A percentile compares a stretch with the other conserved stretches of the same genome.
These are phyloP conservation scores for Rhinopomastus cyanomelas DNA, from an alignment of 2,113 vertebrate species.

Conservation along the genomic window DNA sequence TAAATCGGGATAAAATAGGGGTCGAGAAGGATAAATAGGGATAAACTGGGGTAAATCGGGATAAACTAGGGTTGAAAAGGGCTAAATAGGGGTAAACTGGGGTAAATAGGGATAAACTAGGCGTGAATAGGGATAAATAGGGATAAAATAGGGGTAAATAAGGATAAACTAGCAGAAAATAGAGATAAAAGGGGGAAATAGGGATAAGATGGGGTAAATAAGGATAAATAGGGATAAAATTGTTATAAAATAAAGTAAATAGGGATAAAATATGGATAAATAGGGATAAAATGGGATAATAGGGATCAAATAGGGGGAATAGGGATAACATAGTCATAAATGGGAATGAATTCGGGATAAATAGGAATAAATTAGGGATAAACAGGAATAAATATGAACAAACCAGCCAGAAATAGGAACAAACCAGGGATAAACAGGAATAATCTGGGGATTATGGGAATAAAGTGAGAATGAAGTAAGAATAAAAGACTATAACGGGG, in stretches of 20 bases:
- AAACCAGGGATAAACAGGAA: no score
- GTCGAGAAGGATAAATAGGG: not conserved
- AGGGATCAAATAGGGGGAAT: not conserved
- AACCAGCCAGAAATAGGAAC: no score
- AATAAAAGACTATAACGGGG: no score
- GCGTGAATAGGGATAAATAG: not conserved
- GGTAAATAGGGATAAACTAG: not conserved
- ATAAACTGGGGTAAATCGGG: not conserved
- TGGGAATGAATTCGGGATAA: not conserved
- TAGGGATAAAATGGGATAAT: not conserved
- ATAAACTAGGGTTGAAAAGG: not conserved
- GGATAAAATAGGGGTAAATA: not conserved
- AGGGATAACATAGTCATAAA: not conserved
- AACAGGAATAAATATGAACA: no score
- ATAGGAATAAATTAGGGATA: no score
- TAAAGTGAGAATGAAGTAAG: no score
- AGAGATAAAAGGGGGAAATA: not conserved
- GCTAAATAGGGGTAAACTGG: no score
- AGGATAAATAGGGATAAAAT: not conserved
- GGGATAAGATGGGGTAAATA: not conserved
- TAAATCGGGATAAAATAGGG: not conserved
- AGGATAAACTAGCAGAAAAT: not conserved
- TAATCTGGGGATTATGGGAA: no score
- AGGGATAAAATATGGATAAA: no score
- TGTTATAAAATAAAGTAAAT: not conserved